Evolutionary conservation across 2,113 vertebrate genomes (phyloP).

Genomic region (Enhydra lutris): DNA sequence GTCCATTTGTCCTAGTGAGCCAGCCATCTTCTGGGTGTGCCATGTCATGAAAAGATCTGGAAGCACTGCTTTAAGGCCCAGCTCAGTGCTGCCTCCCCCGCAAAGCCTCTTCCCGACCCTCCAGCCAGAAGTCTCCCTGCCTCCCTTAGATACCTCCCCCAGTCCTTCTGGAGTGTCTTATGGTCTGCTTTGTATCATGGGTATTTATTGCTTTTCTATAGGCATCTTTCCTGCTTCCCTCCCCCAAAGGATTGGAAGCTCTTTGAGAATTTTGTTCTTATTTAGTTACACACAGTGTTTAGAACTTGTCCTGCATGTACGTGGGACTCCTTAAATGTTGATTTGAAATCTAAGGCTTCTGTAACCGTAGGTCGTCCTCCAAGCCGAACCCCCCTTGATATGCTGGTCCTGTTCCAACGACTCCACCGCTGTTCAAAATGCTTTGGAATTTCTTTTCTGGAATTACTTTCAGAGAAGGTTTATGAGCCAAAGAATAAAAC

Average conservation of each 20-base stretch:
- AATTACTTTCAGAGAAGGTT: constrained; percentile 48
- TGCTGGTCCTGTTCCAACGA: background rate
- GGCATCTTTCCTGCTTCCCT: background rate
- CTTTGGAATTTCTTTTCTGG: constrained; percentile 6
- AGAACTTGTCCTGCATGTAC: background rate
- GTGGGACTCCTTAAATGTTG: background rate
- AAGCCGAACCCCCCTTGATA: background rate
- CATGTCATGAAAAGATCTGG: background rate
- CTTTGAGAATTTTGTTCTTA: background rate
- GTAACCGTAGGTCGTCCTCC: background rate
- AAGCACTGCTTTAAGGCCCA: background rate
- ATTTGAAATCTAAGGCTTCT: background rate
- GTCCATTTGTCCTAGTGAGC: background rate
- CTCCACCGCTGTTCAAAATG: background rate
- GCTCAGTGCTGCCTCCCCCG: background rate
- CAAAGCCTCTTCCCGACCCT: background rate
- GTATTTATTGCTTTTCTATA: background rate
- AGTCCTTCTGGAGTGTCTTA: background rate
- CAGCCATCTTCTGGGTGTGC: background rate
- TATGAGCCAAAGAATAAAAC: constrained; percentile 55
- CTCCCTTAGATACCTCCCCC: background rate
- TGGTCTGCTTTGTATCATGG: background rate
- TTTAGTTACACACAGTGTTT: background rate
- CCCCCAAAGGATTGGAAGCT: background rate
- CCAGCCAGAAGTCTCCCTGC: background rate